These are phyloP conservation scores for Conus canariensis DNA, from an alignment of 2,888 invertebrate genomes.

Conservation along the genomic window DNA sequence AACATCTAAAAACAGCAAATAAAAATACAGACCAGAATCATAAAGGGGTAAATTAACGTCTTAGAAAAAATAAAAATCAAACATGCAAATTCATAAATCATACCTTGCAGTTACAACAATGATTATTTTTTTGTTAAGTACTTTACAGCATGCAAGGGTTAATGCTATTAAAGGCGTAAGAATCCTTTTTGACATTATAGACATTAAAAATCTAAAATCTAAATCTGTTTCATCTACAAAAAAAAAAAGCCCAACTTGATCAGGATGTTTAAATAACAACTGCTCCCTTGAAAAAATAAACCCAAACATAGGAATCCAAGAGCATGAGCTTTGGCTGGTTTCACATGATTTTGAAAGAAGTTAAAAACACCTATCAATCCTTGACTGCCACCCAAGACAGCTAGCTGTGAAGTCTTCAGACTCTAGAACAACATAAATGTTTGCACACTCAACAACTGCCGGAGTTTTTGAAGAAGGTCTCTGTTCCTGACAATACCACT, in stretches of 20 bases:
- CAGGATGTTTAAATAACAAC: not conserved
- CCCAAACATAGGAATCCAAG: too few species aligned
- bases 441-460: too few species aligned
- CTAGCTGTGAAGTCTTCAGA: too few species aligned
- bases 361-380: too few species aligned
- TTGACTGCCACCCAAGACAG: too few species aligned
- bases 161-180: not conserved
- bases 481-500: too few species aligned
- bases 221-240: not conserved
- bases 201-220: not conserved
- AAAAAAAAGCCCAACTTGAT: not conserved
- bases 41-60: not conserved
- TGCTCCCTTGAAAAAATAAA: too few species aligned
- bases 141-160: constrained; percentile 4
- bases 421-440: too few species aligned
- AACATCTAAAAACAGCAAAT: not conserved
- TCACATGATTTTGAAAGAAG: too few species aligned
- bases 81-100: not conserved
- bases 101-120: not conserved
- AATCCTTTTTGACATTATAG: not conserved
- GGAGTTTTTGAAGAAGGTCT: too few species aligned
- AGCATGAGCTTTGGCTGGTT: too few species aligned
- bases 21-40: not conserved
- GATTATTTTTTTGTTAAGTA: not conserved
- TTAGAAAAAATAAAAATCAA: not conserved